Conservation (phyloP, 2,888 invertebrate genomes). For the Nephrotoma flavescens region DNA sequence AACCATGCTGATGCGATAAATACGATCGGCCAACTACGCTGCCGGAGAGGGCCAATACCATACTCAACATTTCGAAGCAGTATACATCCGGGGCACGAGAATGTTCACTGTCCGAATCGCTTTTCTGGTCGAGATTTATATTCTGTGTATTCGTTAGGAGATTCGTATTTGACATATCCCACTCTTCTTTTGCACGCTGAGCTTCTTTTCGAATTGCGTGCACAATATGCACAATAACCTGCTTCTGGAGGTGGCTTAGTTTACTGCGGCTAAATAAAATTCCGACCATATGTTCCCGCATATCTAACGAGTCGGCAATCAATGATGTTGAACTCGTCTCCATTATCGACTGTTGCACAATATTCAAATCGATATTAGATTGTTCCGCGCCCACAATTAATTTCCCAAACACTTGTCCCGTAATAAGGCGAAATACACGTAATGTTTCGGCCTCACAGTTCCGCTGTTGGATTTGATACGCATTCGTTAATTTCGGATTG, state of each 20-base stretch:
- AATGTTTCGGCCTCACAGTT: conserved; percentile 86
- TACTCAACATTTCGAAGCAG: conserved; percentile 93
- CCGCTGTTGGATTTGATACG: conserved; percentile 54
- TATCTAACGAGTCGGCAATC: conserved; percentile 43
- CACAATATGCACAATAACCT: conserved; percentile 81
- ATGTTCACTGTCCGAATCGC: conserved; percentile 22
- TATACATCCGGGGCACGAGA: conserved; percentile 58
- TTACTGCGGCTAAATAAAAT: conserved; percentile 90
- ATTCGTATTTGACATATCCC: conserved; percentile 50
- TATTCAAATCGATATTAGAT: conserved; percentile 34
- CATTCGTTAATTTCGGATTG: conserved; percentile 24
- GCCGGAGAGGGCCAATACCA: conserved; percentile 85
- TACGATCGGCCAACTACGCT: conserved; percentile 82
- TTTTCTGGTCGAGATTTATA: conserved; percentile 23
- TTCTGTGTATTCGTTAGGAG: conserved; percentile 8
- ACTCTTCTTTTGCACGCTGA: conserved; percentile 72
- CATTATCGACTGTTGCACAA: conserved; percentile 19
- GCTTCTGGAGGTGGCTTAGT: conserved; percentile 82
- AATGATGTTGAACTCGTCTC: conserved; percentile 24
- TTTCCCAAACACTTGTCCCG: conserved; percentile 84
- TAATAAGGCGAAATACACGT: conserved; percentile 80
- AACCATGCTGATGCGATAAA: conserved; percentile 73
- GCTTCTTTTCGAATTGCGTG: conserved; percentile 85
- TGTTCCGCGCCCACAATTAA: conserved; percentile 41
- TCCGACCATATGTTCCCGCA: conserved; percentile 92